Evolutionary conservation across 1,140 invertebrate genomes (phyloP).

Genomic region (Lepidurus apus): DNA sequence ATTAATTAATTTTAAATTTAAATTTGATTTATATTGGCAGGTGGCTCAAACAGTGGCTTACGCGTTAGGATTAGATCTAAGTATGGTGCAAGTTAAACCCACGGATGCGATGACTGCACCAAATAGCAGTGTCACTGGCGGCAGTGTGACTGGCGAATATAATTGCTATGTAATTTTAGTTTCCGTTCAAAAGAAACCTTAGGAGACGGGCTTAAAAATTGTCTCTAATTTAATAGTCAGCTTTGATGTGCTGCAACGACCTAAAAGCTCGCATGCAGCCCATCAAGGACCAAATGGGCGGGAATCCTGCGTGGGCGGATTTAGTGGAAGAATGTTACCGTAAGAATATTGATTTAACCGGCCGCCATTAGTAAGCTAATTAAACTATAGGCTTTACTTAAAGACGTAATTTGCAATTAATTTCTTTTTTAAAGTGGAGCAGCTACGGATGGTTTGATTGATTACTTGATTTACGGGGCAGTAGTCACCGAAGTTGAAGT

Average conservation of each 20-base stretch:
- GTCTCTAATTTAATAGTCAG: slow-evolving; percentile 48
- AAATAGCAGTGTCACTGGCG: slow-evolving; percentile 61
- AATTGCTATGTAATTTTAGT: slow-evolving; percentile 57
- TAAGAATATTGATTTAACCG: slow-evolving; percentile 58
- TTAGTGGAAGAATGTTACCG: slow-evolving; percentile 54
- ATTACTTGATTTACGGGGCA: neutral
- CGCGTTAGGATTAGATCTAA: slow-evolving; percentile 63
- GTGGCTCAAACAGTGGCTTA: slow-evolving; percentile 72
- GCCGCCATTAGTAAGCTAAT: slow-evolving; percentile 56
- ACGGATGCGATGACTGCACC: slow-evolving; percentile 54
- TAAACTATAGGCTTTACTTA: neutral
- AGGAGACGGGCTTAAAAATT: slow-evolving; percentile 10
- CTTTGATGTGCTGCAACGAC: slow-evolving; percentile 60
- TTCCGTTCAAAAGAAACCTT: neutral
- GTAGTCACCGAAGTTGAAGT: slow-evolving; percentile 26
- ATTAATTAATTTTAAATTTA: slow-evolving; percentile 18
- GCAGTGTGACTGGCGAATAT: slow-evolving; percentile 64
- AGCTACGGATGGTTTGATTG: neutral
- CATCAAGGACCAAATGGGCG: slow-evolving; percentile 52
- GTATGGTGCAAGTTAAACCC: slow-evolving; percentile 62
- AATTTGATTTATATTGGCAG: slow-evolving; percentile 44
- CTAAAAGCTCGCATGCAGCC: slow-evolving; percentile 58
- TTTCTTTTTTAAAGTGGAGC: slow-evolving; percentile 24
- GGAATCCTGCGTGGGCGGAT: slow-evolving; percentile 59
- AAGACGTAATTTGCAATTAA: slow-evolving; percentile 8